These are phyloP conservation scores for Poecilobothrus nobilitatus DNA, from an alignment of 2,888 invertebrate genomes.

Conservation along the genomic window DNA sequence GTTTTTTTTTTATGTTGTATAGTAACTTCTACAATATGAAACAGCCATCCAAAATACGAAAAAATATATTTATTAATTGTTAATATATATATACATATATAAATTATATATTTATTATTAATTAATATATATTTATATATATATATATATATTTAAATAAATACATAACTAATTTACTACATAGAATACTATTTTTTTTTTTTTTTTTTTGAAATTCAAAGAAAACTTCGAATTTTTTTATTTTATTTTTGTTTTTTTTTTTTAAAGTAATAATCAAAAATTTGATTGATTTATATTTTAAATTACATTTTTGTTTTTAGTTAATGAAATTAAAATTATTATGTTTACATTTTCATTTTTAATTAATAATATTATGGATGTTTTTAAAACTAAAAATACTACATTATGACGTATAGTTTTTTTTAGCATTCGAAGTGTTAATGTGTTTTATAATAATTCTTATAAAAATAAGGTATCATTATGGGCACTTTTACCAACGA, in stretches of 20 bases:
- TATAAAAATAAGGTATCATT: too few relatives aligned
- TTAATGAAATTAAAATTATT: too few relatives aligned
- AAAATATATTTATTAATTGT: conserved; percentile 12
- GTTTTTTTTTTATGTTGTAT: conserved; percentile 15
- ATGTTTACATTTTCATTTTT: too few relatives aligned
- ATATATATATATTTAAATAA: background rate
- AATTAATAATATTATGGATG: too few relatives aligned
- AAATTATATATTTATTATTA: background rate
- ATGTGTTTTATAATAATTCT: too few relatives aligned
- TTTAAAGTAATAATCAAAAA: conserved; percentile 7
- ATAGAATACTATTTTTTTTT: background rate
- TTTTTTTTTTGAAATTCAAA: background rate
- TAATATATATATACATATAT: conserved; percentile 2
- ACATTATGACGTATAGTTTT: too few relatives aligned
- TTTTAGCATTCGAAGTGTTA: too few relatives aligned
- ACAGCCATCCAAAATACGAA: conserved; percentile 23
- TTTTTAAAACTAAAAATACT: too few relatives aligned
- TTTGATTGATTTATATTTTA: too few relatives aligned
- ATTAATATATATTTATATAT: conserved; percentile 12
- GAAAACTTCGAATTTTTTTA: background rate
- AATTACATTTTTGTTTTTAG: too few relatives aligned
- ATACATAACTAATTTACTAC: background rate
- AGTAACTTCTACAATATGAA: conserved; percentile 15
- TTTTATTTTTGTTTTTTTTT: conserved; percentile 10
- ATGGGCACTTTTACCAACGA: too few relatives aligned